Percentiles rank a stretch among this genome's conserved stretches.
Evolutionary conservation across 2,888 invertebrate genomes (phyloP).

Genomic region (Idaea dimidiata): DNA sequence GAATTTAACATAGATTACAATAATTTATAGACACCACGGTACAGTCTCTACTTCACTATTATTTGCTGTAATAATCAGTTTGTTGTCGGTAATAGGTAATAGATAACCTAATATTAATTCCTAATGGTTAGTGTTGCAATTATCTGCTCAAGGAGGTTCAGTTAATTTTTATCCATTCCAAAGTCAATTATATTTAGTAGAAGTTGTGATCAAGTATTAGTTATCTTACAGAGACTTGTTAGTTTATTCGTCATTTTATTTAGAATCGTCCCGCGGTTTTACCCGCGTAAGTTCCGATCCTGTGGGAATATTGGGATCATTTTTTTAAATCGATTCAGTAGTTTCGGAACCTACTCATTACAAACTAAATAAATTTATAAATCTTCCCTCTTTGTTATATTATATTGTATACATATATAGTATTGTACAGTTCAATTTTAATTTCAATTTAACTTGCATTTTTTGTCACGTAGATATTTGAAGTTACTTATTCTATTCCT

Average conservation of each 20-base stretch:
- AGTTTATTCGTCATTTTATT: neutral
- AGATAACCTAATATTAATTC: neutral
- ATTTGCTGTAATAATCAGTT: neutral
- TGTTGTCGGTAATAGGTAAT: neutral
- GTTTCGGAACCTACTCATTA: too few species aligned
- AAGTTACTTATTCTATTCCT: too few species aligned
- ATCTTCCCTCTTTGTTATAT: too few species aligned
- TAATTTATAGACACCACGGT: neutral
- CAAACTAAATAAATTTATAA: too few species aligned
- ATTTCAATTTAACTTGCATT: too few species aligned
- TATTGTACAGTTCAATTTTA: too few species aligned
- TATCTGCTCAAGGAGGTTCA: conserved; percentile 33
- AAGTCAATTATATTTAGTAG: conserved; percentile 6
- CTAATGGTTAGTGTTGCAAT: conserved; percentile 31
- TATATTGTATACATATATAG: too few species aligned
- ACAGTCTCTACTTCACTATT: neutral
- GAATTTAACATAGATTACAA: neutral
- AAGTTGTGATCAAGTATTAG: neutral
- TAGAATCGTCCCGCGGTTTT: neutral
- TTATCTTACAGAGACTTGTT: neutral
- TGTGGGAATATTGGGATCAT: too few species aligned
- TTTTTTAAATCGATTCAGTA: too few species aligned
- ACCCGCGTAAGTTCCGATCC: too few species aligned
- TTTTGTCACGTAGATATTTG: too few species aligned
- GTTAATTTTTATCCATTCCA: conserved; percentile 21